Percentiles rank a stretch among this genome's conserved stretches.
These are phyloP conservation scores for Halocynthia aurantium DNA, from an alignment of 23 tunicate genomes.

Conservation along the genomic window DNA sequence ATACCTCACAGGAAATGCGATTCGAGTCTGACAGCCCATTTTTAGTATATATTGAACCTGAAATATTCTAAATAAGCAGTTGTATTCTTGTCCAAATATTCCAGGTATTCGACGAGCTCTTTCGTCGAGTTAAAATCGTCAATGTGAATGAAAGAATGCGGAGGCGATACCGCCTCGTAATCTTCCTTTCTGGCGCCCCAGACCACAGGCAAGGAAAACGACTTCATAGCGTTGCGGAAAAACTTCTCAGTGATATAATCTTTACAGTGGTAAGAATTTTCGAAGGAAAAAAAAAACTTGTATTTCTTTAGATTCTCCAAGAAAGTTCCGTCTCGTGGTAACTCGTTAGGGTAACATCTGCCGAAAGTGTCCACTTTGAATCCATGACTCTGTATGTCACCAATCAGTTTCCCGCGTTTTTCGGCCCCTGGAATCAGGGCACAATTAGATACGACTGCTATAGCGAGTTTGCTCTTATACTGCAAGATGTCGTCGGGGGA, in stretches of 20 bases:
- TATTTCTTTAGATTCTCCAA: background rate
- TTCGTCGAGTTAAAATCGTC: background rate
- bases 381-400: background rate
- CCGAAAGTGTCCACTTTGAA: background rate
- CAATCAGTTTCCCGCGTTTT: background rate
- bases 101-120: background rate
- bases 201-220: conserved; percentile 8
- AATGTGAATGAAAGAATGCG: background rate
- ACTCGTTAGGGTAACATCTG: background rate
- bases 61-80: conserved; percentile 3
- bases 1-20: too few relatives aligned
- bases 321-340: background rate
- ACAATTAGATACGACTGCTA: background rate
- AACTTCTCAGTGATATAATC: conserved; percentile 19
- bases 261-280: conserved; percentile 26
- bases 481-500: background rate
- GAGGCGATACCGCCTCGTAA: background rate
- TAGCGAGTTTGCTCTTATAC: background rate
- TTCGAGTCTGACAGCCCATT: too few relatives aligned
- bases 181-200: conserved; percentile 7
- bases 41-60: background rate
- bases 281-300: conserved; percentile 29
- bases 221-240: background rate
- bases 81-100: background rate
- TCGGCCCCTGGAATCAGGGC: background rate